Evolutionary conservation across 1,140 invertebrate genomes (phyloP), one percentile per base, ranked within the genome.

Genomic region (Cydia amplana): DNA sequence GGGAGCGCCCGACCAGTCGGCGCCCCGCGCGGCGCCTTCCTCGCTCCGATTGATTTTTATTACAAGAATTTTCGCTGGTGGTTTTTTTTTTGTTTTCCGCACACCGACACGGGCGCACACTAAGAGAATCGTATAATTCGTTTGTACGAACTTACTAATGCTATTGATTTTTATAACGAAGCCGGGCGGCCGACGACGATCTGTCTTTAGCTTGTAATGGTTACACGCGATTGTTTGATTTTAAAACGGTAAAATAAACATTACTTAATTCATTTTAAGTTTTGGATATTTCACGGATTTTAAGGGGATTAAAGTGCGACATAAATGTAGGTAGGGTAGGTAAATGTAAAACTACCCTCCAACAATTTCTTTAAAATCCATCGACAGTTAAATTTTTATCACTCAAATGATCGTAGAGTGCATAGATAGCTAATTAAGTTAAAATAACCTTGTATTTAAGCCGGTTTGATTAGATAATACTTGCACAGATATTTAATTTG

Each of bases 1-100:
- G 67, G 79, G 77, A 75, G 84, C 82, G 82, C 83, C 86, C 87
- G 87, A 82, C 86, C 83, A 81, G 87, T 82, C 85, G 87, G 86
- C 89, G 85, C 88, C 88, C 89, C 87, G 84, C 85, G 77, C 84
- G 89, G 87, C 87, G 87, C 89, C 87, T 89, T 89, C 87, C 89
- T 85, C 86, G 87, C 89, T 90, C 85, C 91, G 93, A 93, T 93
- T 93, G 93, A 93, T 93, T 93, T 93, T 93, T 93, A 93, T 93
- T 93, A 92, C 91, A 92, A 92, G 91, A 91, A 92, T 92, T 60
- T 90, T 90, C 92, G 88, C 86, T 91, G 87, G 86, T 88, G 87
- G 88, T 82, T 83, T 88, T 88, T 46, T 88, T 87, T 91, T 91
- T 91, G 86, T 91, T 90, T 89, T 85, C 83, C 91, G 86, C 89